Percentiles rank a stretch among this genome's conserved stretches.
phyloP scores from a whole-genome alignment of 2,797 vertebrate genomes.

The Triplophysa yarkandensis region DNA sequence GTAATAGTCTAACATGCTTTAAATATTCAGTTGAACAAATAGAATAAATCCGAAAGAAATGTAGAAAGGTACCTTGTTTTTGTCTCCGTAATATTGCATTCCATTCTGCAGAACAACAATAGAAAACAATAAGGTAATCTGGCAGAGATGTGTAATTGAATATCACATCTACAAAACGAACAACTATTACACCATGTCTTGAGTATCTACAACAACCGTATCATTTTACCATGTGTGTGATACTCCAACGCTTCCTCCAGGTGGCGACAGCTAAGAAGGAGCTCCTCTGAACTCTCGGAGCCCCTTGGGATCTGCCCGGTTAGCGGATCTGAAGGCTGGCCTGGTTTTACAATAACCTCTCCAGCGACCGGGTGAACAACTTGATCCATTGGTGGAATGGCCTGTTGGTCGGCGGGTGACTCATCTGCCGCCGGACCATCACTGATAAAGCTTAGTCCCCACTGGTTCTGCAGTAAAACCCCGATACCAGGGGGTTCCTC shows the following conservation, averaged over 20 bases:
- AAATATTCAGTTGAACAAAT: neutral
- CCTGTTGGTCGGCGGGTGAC: constrained; percentile 26
- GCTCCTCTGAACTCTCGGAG: constrained; percentile 69
- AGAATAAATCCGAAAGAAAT: neutral
- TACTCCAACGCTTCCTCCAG: constrained; percentile 77
- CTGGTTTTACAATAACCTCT: constrained; percentile 47
- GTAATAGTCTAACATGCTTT: neutral
- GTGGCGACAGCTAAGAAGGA: constrained; percentile 78
- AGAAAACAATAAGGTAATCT: neutral
- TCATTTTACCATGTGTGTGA: constrained; percentile 74
- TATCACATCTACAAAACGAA: neutral
- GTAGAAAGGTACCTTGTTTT: constrained; percentile 71
- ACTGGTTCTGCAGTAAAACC: constrained; percentile 84
- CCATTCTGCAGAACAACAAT: constrained; percentile 73
- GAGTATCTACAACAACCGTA: neutral
- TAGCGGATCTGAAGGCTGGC: constrained; percentile 51
- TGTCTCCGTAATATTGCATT: constrained; percentile 73
- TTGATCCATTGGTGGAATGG: constrained; percentile 49
- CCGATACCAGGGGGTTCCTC: constrained; percentile 79
- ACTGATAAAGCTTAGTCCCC: constrained; percentile 86
- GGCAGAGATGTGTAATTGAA: neutral
- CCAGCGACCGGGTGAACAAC: constrained; percentile 40
- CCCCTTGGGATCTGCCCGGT: constrained; percentile 55
- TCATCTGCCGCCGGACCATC: constrained; percentile 64
- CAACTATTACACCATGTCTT: neutral